Evolutionary conservation across 2,113 vertebrate species (phyloP).

Genomic region (Phalacrocorax carbo): DNA sequence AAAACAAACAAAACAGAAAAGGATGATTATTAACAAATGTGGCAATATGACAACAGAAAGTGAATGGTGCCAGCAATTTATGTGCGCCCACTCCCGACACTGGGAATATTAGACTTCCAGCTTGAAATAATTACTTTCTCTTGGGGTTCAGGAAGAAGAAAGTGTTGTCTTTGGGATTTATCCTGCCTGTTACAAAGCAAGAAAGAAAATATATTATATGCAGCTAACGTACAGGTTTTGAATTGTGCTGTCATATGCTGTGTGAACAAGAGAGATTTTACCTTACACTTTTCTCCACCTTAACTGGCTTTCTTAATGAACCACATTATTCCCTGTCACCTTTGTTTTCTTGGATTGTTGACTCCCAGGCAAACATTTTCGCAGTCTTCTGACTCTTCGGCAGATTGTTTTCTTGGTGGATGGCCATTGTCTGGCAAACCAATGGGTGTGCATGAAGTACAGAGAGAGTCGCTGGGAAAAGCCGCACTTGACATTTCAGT

Average conservation of each 20-base stretch:
- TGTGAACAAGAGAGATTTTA: constrained; percentile 44
- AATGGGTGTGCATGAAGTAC: not conserved
- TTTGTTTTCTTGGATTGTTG: constrained; percentile 70
- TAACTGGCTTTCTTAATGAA: constrained; percentile 62
- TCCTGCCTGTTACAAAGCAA: constrained; percentile 68
- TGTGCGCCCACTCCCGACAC: constrained; percentile 50
- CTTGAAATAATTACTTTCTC: constrained; percentile 70
- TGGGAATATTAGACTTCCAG: constrained; percentile 56
- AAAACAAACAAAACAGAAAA: constrained; percentile 19
- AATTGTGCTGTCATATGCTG: constrained; percentile 53
- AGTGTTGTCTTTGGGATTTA: constrained; percentile 61
- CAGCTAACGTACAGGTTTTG: constrained; percentile 34
- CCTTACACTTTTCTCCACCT: constrained; percentile 51
- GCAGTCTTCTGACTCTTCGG: constrained; percentile 52
- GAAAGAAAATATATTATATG: constrained; percentile 55
- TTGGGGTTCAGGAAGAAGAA: constrained; percentile 68
- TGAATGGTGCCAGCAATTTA: constrained; percentile 57
- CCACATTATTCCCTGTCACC: constrained; percentile 71
- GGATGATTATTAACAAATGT: constrained; percentile 37
- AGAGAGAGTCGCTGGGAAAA: constrained; percentile 33
- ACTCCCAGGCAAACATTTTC: constrained; percentile 57
- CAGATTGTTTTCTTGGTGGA: constrained; percentile 39
- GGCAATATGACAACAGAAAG: constrained; percentile 55
- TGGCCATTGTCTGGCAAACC: constrained; percentile 36
- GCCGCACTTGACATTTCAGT: constrained; percentile 52